Evolutionary conservation across 2,113 vertebrate species (phyloP), one percentile per base, ranked within the genome.

Genomic region (Paedocypris sp.): DNA sequence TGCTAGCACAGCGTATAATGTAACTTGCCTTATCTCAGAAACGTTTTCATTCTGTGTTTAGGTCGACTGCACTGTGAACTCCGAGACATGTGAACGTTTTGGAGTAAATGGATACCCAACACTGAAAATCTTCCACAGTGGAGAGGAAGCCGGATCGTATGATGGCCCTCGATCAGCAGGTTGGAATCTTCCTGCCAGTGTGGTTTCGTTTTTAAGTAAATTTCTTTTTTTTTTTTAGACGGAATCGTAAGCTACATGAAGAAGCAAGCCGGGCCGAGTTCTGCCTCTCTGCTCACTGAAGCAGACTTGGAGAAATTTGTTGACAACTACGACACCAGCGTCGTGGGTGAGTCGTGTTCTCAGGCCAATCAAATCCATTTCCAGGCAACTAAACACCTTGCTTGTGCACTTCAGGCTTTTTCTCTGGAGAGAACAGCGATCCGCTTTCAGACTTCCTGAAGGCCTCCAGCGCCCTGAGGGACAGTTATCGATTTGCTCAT

Each of bases 81-180:
- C 73, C 2, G 67, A 78, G 54, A 72, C 67, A 0, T 77, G 76
- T 41, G 41, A 58, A 12, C 60, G 38, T 12, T 78, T 66, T 52
- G 71, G 71, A n/a, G 71, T 78, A 20, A 72, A 61, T 49, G 71
- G 71, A 12, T 78, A 78, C 52, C 76, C 76, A 22, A 75, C 73
- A 5, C 69, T 78, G 9, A 78, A 75, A 61, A 73, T 75, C 52
- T 77, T 75, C 33, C 49, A 62, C 5, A 74, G 49, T 23, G 67
- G 76, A n/a, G 67, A 68, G 29, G 71, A 71, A n/a, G 46, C 62
- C 6, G 60, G 61, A 12, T 22, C 64, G 1, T 77, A 75, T 5
- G 62, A 77, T 45, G 76, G 76, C 1, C 71, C 73, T 16, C 62
- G 67, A 7, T 64, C 64, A 36, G 69, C 76, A 68, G 76, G 76